Evolutionary conservation across 2,888 invertebrate species (phyloP), one percentile per base, ranked within the genome.

Genomic region (Trisateles emortualis): DNA sequence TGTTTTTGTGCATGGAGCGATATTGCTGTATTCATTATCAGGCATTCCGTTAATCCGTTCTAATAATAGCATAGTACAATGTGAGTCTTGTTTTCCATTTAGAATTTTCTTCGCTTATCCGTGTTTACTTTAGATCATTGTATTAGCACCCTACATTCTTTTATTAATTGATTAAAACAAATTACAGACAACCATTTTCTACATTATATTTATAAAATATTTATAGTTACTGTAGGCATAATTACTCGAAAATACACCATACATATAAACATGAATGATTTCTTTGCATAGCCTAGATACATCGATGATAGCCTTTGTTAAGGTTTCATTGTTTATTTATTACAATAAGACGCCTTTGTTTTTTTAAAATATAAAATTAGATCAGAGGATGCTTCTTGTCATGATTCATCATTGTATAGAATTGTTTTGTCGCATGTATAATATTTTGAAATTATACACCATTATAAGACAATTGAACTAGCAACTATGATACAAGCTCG

Each of bases 251-350:
- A n/a, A n/a, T n/a, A n/a, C n/a, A n/a, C n/a, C n/a, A n/a, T n/a
- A n/a, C n/a, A n/a, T n/a, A n/a, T n/a, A n/a, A n/a, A n/a, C n/a
- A n/a, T n/a, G n/a, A n/a, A n/a, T n/a, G n/a, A n/a, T n/a, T n/a
- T n/a, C n/a, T n/a, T n/a, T n/a, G n/a, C n/a, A n/a, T n/a, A n/a
- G n/a, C n/a, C n/a, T n/a, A n/a, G n/a, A n/a, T n/a, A n/a, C n/a
- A 71, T 66, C 64, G 78, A 82, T 82, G 78, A 82, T 82, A 79
- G 65, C 78, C 78, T 81, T 74, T 79, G 57, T 66, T 49, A 72
- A 68, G 74, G 76, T 76, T 71, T 76, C 68, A 78, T 82, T 86
- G 80, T 85, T 76, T 78, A 80, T 86, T 83, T 68, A 76, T 68
- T 57, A 67, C 30, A 68, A 72, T 66, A 76, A 69, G 52, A 36